A percentile compares a stretch with the other conserved stretches of the same genome.
phyloP scores from a whole-genome alignment of 2,797 vertebrate species.

The Chloroceryle amazona region DNA sequence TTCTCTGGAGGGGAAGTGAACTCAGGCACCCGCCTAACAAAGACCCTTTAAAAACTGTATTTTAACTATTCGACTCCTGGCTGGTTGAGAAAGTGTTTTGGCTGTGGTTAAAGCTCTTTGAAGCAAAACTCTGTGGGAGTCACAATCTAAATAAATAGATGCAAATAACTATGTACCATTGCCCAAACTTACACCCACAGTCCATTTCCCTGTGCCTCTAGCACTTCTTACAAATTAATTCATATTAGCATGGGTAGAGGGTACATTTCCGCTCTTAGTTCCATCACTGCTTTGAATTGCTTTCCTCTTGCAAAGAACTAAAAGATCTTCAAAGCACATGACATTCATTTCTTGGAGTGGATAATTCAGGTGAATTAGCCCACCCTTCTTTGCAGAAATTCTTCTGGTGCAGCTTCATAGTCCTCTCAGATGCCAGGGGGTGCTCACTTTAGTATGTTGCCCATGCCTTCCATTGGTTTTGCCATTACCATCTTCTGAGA shows the following conservation, averaged over 20 bases:
- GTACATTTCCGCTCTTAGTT: neutral
- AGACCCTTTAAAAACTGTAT: neutral
- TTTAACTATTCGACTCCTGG: slow-evolving; percentile 41
- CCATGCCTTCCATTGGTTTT: neutral
- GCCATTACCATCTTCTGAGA: neutral
- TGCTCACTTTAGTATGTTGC: accelerated
- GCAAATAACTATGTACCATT: neutral
- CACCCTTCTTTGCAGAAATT: neutral
- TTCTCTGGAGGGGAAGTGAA: slow-evolving; percentile 57
- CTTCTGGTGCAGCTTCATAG: neutral
- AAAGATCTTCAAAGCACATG: neutral
- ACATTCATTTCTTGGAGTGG: neutral
- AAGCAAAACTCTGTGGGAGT: neutral
- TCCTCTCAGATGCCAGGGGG: neutral
- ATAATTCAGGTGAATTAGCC: neutral
- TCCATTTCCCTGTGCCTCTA: neutral
- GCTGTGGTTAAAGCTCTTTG: neutral
- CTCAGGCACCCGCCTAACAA: slow-evolving; percentile 35
- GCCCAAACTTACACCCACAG: neutral
- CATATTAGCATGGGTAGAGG: neutral
- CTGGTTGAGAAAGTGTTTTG: neutral
- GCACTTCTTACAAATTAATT: neutral
- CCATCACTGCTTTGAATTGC: neutral
- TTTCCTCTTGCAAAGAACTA: neutral
- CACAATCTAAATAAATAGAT: neutral